Evolutionary conservation across 2,888 invertebrate species (phyloP), one percentile per base, ranked within the genome.

Genomic region (Tryphoninae sp.): DNA sequence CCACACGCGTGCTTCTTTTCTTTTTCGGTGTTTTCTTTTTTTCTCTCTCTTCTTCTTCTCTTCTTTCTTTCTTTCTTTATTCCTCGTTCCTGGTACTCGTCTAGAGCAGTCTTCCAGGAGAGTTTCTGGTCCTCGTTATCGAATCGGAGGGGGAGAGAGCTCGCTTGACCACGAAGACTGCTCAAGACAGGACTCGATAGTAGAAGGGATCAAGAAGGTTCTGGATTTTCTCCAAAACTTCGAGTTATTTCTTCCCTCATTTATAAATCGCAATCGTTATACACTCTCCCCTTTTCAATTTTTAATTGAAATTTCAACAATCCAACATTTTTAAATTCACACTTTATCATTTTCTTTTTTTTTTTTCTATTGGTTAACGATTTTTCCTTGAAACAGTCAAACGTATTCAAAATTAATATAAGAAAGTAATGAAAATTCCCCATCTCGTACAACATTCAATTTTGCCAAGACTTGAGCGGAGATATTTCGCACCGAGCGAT

Each of bases 41-140:
- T 61, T n/a, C 13, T 61, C 33, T 69, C 22, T 64, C 2, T 26
- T 49, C 61, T 55, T 23, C 40, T 33, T 11, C 19, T 19, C 19
- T 19, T 19, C 19, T 19, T 33, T 33, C 33, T 2, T 26, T 26
- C 40, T 9, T 55, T 26, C 13, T n/a, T 33, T 16, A 40, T 6
- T 33, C 55, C 11, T 69, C 62, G 49, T 33, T 65, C 45, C 40
- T 68, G 33, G 55, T 59, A 42, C 72, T 68, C 67, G 58, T 79
- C 42, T 23, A 16, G 23, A 58, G 45, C 16, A 71, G 49, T 51
- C 19, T 67, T 67, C 65, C 23, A 42, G 78, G 78, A 75, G 85
- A 87, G 87, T 86, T 86, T 87, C 86, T 87, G 88, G 84, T 88
- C 84, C 86, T 88, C 88, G 88, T 88, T 88, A 88, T 85, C 86